phyloP scores from a whole-genome alignment of 2,797 vertebrate species.

The Pogonophryne albipinna region DNA sequence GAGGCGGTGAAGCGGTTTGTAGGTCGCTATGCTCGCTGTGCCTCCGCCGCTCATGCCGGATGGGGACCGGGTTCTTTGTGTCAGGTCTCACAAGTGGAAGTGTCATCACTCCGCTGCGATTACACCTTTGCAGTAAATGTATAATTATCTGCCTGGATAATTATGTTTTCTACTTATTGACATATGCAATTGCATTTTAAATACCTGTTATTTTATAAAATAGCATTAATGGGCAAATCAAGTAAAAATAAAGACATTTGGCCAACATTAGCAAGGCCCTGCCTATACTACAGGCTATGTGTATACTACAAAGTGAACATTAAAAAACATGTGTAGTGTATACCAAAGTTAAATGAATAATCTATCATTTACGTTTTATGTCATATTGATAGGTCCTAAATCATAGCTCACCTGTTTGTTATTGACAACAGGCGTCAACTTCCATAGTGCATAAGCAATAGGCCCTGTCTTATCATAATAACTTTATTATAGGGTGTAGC shows the following conservation, averaged over 20 bases:
- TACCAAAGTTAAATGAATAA: neutral
- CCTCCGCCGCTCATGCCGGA: slow-evolving; percentile 50
- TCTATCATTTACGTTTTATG: neutral
- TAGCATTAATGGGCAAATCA: neutral
- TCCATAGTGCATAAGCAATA: slow-evolving; percentile 16
- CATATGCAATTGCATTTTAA: neutral
- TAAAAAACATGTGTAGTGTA: neutral
- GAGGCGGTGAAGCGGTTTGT: slow-evolving; percentile 40
- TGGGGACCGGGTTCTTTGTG: slow-evolving; percentile 83
- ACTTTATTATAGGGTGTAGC: slow-evolving; percentile 33
- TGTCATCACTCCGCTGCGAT: slow-evolving; percentile 52
- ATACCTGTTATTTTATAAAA: neutral
- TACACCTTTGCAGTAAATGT: slow-evolving; percentile 1
- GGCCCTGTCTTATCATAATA: slow-evolving; percentile 5
- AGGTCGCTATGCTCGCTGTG: slow-evolving; percentile 53
- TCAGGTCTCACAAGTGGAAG: slow-evolving; percentile 72
- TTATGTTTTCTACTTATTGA: neutral
- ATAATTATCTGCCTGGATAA: neutral
- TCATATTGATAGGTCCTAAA: neutral
- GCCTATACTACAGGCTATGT: no score
- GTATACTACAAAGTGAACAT: neutral
- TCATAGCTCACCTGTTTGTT: slow-evolving; percentile 25
- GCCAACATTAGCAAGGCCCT: neutral
- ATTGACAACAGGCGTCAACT: slow-evolving; percentile 25
- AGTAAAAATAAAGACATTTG: neutral